Evolutionary conservation across 1,140 invertebrate genomes (phyloP).

Genomic region (Scaptomyza hsui): DNA sequence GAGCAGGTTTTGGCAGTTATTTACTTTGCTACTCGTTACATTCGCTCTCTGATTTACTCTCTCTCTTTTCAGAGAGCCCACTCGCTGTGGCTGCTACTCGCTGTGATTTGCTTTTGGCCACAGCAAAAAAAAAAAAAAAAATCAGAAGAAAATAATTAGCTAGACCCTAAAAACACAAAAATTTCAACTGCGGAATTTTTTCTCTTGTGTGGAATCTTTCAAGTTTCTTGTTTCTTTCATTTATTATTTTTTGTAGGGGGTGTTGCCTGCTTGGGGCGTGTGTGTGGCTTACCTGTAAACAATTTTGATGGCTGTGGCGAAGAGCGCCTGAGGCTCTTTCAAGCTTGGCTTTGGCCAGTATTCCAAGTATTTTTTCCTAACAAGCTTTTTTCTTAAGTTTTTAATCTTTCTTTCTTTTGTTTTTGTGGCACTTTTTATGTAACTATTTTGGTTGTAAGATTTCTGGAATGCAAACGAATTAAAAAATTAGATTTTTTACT

Average conservation of each 20-base stretch:
- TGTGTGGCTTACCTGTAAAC: slow-evolving; percentile 64
- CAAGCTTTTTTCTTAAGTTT: slow-evolving; percentile 47
- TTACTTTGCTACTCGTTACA: slow-evolving; percentile 41
- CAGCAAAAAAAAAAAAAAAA: slow-evolving; percentile 61
- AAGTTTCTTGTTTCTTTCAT: slow-evolving; percentile 4
- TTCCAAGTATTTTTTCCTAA: slow-evolving; percentile 58
- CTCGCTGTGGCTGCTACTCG: slow-evolving; percentile 61
- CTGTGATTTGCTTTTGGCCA: slow-evolving; percentile 67
- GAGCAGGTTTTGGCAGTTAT: slow-evolving; percentile 55
- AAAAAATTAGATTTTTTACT: slow-evolving; percentile 8
- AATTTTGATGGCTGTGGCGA: slow-evolving; percentile 54
- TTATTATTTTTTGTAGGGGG: slow-evolving; percentile 44
- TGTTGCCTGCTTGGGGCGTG: slow-evolving; percentile 45
- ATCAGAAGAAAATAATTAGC: slow-evolving; percentile 70
- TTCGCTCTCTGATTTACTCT: slow-evolving; percentile 1
- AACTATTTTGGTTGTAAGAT: slow-evolving; percentile 2
- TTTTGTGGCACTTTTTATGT: slow-evolving; percentile 34
- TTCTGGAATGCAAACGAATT: slow-evolving; percentile 23
- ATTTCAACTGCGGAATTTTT: slow-evolving; percentile 48
- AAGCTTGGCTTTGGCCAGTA: slow-evolving; percentile 46
- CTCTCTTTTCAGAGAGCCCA: slow-evolving; percentile 9
- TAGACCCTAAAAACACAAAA: slow-evolving; percentile 56
- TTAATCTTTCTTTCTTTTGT: slow-evolving; percentile 33
- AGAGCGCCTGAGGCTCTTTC: slow-evolving; percentile 35
- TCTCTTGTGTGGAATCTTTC: slow-evolving; percentile 38